Evolutionary conservation across 2,888 invertebrate species (phyloP).

Genomic region (Drosophila cognata): DNA sequence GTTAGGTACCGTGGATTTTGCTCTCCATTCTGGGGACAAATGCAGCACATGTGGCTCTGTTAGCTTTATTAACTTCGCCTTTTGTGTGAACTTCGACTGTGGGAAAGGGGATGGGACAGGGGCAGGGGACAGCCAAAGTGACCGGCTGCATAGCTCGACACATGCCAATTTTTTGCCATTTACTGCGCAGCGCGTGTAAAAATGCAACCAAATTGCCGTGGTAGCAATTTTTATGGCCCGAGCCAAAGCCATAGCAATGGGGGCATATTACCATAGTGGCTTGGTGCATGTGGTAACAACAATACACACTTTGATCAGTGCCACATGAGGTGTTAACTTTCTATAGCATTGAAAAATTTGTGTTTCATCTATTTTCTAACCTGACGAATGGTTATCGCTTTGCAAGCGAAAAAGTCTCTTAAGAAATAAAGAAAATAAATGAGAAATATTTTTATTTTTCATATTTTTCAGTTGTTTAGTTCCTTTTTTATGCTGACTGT

Average conservation of each 20-base stretch:
- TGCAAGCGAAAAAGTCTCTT: not conserved
- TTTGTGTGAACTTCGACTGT: constrained; percentile 40
- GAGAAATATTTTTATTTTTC: not conserved
- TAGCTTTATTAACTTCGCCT: constrained; percentile 73
- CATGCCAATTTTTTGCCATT: constrained; percentile 56
- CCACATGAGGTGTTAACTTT: not conserved
- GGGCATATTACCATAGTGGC: constrained; percentile 19
- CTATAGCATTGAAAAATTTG: not conserved
- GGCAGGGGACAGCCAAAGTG: not conserved
- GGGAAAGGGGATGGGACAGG: not conserved
- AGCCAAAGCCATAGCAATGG: not conserved
- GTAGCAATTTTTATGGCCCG: constrained; percentile 52
- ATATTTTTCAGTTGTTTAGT: not conserved
- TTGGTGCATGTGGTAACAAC: not conserved
- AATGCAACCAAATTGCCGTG: constrained; percentile 68
- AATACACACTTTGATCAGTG: not conserved
- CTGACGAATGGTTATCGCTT: not conserved
- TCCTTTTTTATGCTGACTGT: not conserved
- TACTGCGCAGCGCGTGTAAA: constrained; percentile 54
- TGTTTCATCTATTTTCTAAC: not conserved
- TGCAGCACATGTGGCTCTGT: constrained; percentile 57
- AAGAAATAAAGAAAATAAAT: not conserved
- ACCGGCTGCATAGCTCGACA: constrained; percentile 33
- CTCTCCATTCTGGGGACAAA: constrained; percentile 50
- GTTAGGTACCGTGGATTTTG: constrained; percentile 23